Evolutionary conservation across 2,888 invertebrate genomes (phyloP).

Genomic region (Microplitis deprimator): DNA sequence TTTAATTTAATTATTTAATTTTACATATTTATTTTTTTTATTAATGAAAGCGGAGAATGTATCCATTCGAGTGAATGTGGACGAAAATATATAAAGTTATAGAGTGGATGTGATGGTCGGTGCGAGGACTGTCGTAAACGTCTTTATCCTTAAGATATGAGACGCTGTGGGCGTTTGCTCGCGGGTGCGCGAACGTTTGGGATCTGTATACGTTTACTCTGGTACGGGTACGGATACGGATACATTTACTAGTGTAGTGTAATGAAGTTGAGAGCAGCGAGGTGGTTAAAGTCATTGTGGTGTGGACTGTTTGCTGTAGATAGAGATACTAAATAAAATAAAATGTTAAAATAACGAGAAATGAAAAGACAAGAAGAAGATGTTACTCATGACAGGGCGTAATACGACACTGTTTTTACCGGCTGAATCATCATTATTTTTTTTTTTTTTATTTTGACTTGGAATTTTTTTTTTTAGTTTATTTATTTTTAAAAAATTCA

Average conservation of each 20-base stretch:
- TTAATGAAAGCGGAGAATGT: neutral
- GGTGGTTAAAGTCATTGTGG: neutral
- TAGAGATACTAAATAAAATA: constrained; percentile 13
- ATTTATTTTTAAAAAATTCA: neutral
- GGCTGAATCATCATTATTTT: neutral
- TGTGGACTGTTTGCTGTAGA: neutral
- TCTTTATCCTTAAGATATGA: constrained; percentile 71
- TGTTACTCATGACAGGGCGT: neutral
- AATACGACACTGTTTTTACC: neutral
- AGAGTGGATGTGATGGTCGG: constrained; percentile 43
- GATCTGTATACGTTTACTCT: constrained; percentile 55
- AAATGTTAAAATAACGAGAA: neutral
- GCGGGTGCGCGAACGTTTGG: constrained; percentile 59
- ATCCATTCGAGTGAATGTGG: constrained; percentile 14
- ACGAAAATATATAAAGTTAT: constrained; percentile 27
- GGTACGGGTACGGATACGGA: neutral
- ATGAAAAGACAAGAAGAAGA: neutral
- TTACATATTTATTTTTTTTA: neutral
- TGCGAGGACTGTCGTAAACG: constrained; percentile 69
- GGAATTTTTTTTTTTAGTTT: neutral
- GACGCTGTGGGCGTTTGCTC: constrained; percentile 64
- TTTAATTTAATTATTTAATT: neutral
- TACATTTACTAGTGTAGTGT: neutral
- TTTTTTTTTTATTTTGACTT: neutral
- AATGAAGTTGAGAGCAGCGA: neutral